Evolutionary conservation across 2,888 invertebrate species (phyloP), one percentile per base, ranked within the genome.

Genomic region (Iselma pallidipennis): DNA sequence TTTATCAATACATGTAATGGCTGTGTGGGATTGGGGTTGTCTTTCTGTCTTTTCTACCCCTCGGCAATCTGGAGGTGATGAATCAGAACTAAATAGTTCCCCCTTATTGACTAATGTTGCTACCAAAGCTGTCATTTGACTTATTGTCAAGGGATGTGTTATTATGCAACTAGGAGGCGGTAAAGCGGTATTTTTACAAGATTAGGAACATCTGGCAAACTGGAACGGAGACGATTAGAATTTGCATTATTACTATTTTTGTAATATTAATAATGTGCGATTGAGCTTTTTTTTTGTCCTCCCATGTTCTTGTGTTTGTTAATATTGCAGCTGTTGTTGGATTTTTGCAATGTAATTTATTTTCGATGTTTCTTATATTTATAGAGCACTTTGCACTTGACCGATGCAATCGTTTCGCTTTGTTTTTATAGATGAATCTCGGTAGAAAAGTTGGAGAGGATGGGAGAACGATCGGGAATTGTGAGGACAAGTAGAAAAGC

Each of bases 41-140:
- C 62, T 59, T 63, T 62, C 59, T 66, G 63, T 61, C 55, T 33
- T 28, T 55, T 29, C 50, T 51, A 59, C 57, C 59, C 63, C 65
- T 63, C 29, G 45, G 45, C 45, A 21, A 59, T 61, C 55, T 55
- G 60, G 57, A 72, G 69, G 73, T 71, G 77, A 76, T 78, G 78
- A 78, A 78, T 78, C 77, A 77, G 76, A 78, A 77, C 76, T 73
- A 76, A 74, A 75, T 67, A 71, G 68, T 73, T 73, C 71, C 68
- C 73, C 72, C 74, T 65, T 67, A 73, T 69, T 63, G 63, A 63
- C 63, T 63, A 63, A 63, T 63, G 59, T 63, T 58, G 37, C 63
- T 49, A 57, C 63, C 57, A 48, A 59, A 63, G 54, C 57, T 63
- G 63, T 63, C 63, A 63, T 63, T 59, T 63, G 63, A 63, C 63